These are phyloP conservation scores for Caenorhabditis becei DNA, from an alignment of 2,888 invertebrate species.

Conservation along the genomic window DNA sequence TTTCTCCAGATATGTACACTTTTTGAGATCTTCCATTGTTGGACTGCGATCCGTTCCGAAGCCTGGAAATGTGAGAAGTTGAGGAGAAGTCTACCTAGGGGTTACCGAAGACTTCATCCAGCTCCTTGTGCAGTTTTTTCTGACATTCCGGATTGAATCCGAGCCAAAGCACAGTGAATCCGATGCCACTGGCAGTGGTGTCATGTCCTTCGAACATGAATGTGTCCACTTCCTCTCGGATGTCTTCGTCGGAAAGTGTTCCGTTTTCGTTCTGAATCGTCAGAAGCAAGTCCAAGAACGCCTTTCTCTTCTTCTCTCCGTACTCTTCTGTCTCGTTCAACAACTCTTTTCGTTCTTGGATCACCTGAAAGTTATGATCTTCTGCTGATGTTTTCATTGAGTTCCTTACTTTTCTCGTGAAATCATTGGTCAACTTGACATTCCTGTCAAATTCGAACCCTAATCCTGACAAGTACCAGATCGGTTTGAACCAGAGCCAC, in stretches of 20 bases:
- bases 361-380: slow-evolving; percentile 38
- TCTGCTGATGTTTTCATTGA: no score
- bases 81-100: neutral
- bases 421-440: slow-evolving; percentile 66
- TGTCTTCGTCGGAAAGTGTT: slow-evolving; percentile 82
- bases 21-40: slow-evolving; percentile 80
- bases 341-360: slow-evolving; percentile 54
- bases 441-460: slow-evolving; percentile 65
- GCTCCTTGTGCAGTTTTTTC: slow-evolving; percentile 68
- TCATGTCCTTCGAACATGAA: slow-evolving; percentile 84
- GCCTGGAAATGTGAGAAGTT: neutral
- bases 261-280: slow-evolving; percentile 81
- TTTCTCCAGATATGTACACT: slow-evolving; percentile 78
- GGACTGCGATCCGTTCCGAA: slow-evolving; percentile 68
- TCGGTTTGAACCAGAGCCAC: slow-evolving; percentile 82
- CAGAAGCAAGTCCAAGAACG: slow-evolving; percentile 83
- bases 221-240: slow-evolving; percentile 82
- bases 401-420: slow-evolving; percentile 67
- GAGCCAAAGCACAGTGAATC: slow-evolving; percentile 82
- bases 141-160: slow-evolving; percentile 82
- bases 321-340: slow-evolving; percentile 30
- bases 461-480: slow-evolving; percentile 85
- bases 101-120: slow-evolving; percentile 68
- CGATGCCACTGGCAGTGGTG: slow-evolving; percentile 83
- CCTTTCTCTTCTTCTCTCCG: slow-evolving; percentile 66